phyloP scores from a whole-genome alignment of 2,888 invertebrate genomes.

The Cyclophora albipunctata region DNA sequence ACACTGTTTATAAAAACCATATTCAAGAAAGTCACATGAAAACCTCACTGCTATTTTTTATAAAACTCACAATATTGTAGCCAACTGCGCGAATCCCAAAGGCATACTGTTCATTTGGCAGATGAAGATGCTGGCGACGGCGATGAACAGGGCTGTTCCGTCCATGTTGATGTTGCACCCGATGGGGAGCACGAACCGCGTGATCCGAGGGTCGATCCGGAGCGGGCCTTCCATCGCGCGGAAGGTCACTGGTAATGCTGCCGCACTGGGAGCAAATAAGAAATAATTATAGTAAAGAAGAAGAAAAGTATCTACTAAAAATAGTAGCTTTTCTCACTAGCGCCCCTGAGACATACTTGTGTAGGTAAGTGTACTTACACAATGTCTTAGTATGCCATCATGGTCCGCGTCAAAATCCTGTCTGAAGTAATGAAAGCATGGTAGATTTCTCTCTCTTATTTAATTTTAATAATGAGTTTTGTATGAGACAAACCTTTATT shows the following conservation, averaged over 20 bases:
- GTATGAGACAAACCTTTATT: too few relatives aligned
- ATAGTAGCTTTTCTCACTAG: neutral
- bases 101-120: constrained; percentile 91
- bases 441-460: too few relatives aligned
- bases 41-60: too few relatives aligned
- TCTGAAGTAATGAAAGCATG: too few relatives aligned
- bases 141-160: constrained; percentile 91
- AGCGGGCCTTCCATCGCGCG: constrained; percentile 89
- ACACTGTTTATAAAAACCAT: too few relatives aligned
- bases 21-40: too few relatives aligned
- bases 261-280: constrained; percentile 76
- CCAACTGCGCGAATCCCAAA: constrained; percentile 87
- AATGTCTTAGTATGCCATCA: too few relatives aligned
- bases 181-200: constrained; percentile 91
- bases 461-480: too few relatives aligned
- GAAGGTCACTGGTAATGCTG: constrained; percentile 91
- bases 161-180: constrained; percentile 96
- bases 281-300: neutral
- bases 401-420: too few relatives aligned
- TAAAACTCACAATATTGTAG: constrained; percentile 86
- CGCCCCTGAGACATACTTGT: too few relatives aligned
- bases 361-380: too few relatives aligned
- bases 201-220: constrained; percentile 86
- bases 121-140: constrained; percentile 91
- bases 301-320: neutral